A percentile compares a stretch with the other conserved stretches of the same genome.
Evolutionary conservation across 2,113 vertebrate genomes (phyloP).

Genomic region (Pseudopodoces humilis): DNA sequence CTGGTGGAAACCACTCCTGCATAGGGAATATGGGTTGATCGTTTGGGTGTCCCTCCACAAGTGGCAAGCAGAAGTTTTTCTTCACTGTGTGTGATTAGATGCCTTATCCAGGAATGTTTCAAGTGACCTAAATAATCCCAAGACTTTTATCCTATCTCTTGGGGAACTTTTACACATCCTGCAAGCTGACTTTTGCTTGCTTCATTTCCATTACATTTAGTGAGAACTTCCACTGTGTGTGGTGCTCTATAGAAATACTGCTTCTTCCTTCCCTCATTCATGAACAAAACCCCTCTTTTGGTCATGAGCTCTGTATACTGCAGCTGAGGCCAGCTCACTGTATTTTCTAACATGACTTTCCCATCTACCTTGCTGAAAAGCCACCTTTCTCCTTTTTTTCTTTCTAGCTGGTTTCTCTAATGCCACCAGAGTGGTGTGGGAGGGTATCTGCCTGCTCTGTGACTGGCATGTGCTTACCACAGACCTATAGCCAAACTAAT

Average conservation of each 20-base stretch:
- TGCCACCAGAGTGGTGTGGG: background rate
- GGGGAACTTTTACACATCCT: background rate
- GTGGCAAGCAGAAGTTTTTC: background rate
- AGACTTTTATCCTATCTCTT: background rate
- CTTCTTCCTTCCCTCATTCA: background rate
- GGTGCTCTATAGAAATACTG: background rate
- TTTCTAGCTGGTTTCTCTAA: background rate
- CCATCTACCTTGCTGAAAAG: background rate
- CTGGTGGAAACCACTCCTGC: background rate
- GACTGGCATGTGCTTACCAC: background rate
- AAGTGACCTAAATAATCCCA: background rate
- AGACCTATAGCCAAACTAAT: background rate
- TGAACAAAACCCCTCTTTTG: background rate
- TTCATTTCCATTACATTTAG: background rate
- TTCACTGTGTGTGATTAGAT: background rate
- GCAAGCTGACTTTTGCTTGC: background rate
- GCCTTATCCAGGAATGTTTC: background rate
- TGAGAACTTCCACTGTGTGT: background rate
- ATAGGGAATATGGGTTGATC: background rate
- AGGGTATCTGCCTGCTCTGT: background rate
- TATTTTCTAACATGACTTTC: background rate
- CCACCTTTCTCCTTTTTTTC: background rate
- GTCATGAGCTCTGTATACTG: background rate
- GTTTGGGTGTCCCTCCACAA: background rate
- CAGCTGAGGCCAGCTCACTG: background rate